Percentiles rank a stretch among this genome's conserved stretches.
Conservation (phyloP, 2,797 vertebrate genomes). For the Siniperca undulata region DNA sequence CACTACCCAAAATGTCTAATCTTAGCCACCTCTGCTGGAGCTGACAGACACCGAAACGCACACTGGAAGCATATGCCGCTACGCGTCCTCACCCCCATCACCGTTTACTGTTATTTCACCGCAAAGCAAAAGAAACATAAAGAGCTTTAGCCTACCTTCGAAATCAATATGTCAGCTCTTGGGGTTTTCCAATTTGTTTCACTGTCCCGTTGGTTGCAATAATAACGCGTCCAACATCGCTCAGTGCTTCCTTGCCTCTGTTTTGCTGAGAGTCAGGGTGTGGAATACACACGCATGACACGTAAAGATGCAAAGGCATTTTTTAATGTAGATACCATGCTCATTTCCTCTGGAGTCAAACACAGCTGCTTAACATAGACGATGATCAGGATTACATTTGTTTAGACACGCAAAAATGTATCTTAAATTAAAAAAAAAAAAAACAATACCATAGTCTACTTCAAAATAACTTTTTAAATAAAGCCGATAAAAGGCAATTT, state of each 20-base stretch:
- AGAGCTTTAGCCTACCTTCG: conserved; percentile 71
- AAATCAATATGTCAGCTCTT: conserved; percentile 51
- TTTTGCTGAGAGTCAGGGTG: conserved; percentile 79
- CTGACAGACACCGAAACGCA: conserved; percentile 24
- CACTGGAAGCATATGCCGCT: conserved; percentile 19
- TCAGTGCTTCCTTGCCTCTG: conserved; percentile 66
- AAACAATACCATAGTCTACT: background rate
- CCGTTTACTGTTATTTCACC: background rate
- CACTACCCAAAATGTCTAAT: conserved; percentile 72
- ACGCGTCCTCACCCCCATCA: background rate
- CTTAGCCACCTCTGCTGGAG: conserved; percentile 50
- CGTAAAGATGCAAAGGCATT: conserved; percentile 84
- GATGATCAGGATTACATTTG: background rate
- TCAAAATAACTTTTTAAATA: background rate
- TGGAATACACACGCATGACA: conserved; percentile 79
- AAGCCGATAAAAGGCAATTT: background rate
- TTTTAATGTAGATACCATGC: conserved; percentile 59
- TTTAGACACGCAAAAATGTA: background rate
- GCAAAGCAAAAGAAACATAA: conserved; percentile 29
- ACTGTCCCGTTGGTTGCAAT: conserved; percentile 58
- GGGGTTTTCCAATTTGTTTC: conserved; percentile 35
- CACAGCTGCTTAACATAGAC: background rate
- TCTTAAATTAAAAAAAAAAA: no score
- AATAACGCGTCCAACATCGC: conserved; percentile 72
- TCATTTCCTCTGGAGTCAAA: conserved; percentile 22